Evolutionary conservation across 2,113 vertebrate genomes (phyloP).

Genomic region (Leptosomus discolor): DNA sequence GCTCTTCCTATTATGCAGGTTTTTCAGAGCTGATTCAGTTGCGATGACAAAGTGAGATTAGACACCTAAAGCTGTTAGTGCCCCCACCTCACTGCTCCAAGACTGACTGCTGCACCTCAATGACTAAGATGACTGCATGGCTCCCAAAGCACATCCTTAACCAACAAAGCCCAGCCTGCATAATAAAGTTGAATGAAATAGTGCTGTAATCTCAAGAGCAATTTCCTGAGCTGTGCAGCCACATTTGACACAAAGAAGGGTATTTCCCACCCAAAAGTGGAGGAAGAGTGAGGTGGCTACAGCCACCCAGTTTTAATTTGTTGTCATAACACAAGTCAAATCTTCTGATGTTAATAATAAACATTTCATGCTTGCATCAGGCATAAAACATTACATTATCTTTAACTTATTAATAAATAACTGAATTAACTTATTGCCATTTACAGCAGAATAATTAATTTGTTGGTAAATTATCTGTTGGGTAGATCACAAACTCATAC

Average conservation of each 20-base stretch:
- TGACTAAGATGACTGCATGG: not conserved
- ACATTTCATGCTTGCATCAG: not conserved
- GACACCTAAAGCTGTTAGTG: not conserved
- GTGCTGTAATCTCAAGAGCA: not conserved
- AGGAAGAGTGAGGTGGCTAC: not conserved
- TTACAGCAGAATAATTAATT: not conserved
- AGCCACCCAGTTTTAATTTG: not conserved
- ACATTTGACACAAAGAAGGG: not conserved
- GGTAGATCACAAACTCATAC: not conserved
- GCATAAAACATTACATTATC: not conserved
- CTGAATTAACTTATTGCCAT: not conserved
- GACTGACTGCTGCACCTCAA: not conserved
- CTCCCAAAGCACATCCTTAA: not conserved
- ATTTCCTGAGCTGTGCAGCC: not conserved
- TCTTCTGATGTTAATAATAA: not conserved
- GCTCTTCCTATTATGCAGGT: not conserved
- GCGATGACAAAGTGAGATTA: not conserved
- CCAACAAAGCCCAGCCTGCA: not conserved
- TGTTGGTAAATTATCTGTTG: not conserved
- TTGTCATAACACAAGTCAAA: not conserved
- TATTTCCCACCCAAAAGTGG: not conserved
- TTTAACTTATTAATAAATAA: not conserved
- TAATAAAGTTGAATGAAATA: not conserved
- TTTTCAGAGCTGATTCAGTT: not conserved
- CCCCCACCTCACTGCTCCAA: not conserved